These are phyloP conservation scores for Mythimna impura DNA, from an alignment of 2,888 invertebrate species.

Conservation along the genomic window DNA sequence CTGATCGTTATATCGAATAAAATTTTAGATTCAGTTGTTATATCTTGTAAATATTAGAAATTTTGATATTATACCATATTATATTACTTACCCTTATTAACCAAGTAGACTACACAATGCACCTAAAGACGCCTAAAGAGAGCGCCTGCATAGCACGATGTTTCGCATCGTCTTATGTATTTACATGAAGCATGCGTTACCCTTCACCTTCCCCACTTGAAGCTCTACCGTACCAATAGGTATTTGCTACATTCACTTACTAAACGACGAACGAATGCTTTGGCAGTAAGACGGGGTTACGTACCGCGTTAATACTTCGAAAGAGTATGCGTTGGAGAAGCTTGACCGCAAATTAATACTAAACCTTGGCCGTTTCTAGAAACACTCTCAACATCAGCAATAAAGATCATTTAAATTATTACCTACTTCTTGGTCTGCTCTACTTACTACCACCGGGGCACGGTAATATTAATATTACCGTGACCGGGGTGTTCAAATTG, in stretches of 20 bases:
- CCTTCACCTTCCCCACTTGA: conserved; percentile 48
- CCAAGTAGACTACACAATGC: neutral
- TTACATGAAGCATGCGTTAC: conserved; percentile 29
- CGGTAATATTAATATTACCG: no score
- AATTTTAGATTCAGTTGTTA: no score
- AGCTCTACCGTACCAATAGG: neutral
- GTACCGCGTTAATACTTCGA: conserved; percentile 7
- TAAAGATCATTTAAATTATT: neutral
- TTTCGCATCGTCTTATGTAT: conserved; percentile 13
- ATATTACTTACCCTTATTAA: neutral
- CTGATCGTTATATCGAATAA: no score
- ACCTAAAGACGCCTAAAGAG: neutral
- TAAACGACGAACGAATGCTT: conserved; percentile 18
- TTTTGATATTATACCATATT: no score
- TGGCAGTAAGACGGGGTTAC: conserved; percentile 3
- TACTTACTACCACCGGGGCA: no score
- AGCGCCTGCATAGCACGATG: neutral
- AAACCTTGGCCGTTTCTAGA: conserved; percentile 5
- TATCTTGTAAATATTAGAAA: no score
- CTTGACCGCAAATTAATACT: conserved; percentile 13
- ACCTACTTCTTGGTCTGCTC: no score
- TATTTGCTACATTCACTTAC: conserved; percentile 47
- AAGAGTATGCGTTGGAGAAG: neutral
- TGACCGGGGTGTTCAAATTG: no score
- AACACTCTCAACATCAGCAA: conserved; percentile 2